Evolutionary conservation across 2,888 invertebrate genomes (phyloP).

Genomic region (Dolomedes plantarius): DNA sequence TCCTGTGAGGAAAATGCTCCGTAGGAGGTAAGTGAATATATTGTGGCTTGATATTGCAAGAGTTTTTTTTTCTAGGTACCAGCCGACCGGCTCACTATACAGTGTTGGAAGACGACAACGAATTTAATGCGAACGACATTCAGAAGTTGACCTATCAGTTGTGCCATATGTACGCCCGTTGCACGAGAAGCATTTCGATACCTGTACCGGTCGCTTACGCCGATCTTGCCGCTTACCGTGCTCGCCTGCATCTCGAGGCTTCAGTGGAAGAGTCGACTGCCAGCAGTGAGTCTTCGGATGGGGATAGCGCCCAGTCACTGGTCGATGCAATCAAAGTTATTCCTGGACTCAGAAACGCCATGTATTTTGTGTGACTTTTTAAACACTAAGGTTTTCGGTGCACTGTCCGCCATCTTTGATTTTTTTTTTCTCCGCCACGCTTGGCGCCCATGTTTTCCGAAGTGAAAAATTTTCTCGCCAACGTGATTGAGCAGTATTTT

Average conservation of each 20-base stretch:
- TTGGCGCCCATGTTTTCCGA: no score
- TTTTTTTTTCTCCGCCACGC: no score
- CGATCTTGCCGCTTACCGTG: conserved; percentile 72
- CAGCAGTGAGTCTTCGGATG: background rate
- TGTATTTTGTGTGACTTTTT: conserved; percentile 65
- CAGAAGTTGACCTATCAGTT: conserved; percentile 73
- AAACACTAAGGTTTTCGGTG: no score
- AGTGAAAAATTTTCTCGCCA: no score
- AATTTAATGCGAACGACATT: conserved; percentile 72
- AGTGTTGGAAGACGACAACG: conserved; percentile 73
- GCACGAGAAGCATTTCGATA: conserved; percentile 74
- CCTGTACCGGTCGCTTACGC: conserved; percentile 76
- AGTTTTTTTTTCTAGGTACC: conserved; percentile 39
- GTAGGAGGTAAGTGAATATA: no score
- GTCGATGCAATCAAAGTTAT: conserved; percentile 42
- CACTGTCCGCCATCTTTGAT: no score
- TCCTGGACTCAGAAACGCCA: conserved; percentile 37
- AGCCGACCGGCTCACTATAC: conserved; percentile 68
- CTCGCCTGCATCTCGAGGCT: conserved; percentile 43
- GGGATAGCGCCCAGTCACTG: conserved; percentile 19
- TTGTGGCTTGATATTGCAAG: no score
- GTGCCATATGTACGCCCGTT: conserved; percentile 74
- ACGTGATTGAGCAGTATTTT: no score
- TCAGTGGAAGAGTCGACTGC: conserved; percentile 26
- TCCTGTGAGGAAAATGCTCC: no score